These are phyloP conservation scores for Myiopsitta monachus DNA, from an alignment of 2,113 vertebrate species.

Conservation along the genomic window DNA sequence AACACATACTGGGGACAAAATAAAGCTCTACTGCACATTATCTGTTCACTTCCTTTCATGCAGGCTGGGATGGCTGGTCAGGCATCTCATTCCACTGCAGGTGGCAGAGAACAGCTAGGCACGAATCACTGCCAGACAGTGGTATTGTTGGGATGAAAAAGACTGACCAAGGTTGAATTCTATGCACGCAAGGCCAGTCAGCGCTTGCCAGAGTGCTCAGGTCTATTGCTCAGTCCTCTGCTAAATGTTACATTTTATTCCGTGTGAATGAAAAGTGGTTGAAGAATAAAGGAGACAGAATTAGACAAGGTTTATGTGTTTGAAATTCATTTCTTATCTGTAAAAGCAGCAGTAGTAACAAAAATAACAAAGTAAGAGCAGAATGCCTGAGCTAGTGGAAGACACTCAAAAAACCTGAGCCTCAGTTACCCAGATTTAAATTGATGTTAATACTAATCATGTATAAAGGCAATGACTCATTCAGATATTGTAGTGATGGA, in stretches of 20 bases:
- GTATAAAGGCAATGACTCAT: neutral
- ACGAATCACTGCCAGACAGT: neutral
- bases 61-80: neutral
- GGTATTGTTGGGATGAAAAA: neutral
- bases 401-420: neutral
- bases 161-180: neutral
- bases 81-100: conserved; percentile 19
- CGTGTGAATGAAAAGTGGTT: neutral
- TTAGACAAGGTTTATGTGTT: neutral
- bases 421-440: neutral
- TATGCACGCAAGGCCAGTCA: neutral
- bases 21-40: neutral
- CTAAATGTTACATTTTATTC: neutral
- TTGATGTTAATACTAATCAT: neutral
- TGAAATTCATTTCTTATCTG: neutral
- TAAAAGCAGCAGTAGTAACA: neutral
- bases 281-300: neutral
- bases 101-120: conserved; percentile 8
- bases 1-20: conserved; percentile 40
- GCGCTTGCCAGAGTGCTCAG: neutral
- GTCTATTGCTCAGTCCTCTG: neutral
- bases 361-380: neutral
- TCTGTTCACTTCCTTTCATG: neutral
- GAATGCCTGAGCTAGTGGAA: neutral
- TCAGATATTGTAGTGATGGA: neutral